Evolutionary conservation across 2,797 vertebrate genomes (phyloP).

Genomic region (Rachycentron canadum): DNA sequence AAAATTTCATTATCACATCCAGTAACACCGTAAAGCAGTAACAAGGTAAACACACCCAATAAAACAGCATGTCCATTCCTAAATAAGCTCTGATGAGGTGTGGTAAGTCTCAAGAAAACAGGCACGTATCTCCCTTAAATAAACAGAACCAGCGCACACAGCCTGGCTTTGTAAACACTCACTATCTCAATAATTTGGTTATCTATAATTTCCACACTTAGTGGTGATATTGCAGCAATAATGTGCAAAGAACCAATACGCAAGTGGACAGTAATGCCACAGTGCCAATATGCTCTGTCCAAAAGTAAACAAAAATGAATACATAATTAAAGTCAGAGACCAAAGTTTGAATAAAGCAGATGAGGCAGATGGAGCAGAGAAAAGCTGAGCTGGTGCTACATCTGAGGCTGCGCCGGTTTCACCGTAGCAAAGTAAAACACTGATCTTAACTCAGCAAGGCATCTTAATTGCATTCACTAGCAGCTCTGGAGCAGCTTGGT

Average conservation of each 20-base stretch:
- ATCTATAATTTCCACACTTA: constrained; percentile 50
- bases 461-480: constrained; percentile 81
- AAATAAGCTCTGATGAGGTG: constrained; percentile 6
- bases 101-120: not conserved
- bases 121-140: constrained; percentile 16
- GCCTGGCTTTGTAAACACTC: constrained; percentile 41
- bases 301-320: constrained; percentile 65
- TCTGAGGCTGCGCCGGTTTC: constrained; percentile 35
- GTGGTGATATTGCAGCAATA: constrained; percentile 34
- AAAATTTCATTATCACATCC: not conserved
- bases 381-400: constrained; percentile 23
- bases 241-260: constrained; percentile 35
- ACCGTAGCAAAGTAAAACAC: constrained; percentile 55
- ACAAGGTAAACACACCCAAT: constrained; percentile 5
- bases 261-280: constrained; percentile 33
- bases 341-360: constrained; percentile 62
- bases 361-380: constrained; percentile 46
- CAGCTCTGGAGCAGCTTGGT: constrained; percentile 60
- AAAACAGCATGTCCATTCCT: not conserved
- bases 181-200: constrained; percentile 25
- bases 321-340: constrained; percentile 57
- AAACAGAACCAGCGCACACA: constrained; percentile 25
- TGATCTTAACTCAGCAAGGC: constrained; percentile 76
- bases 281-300: constrained; percentile 49
- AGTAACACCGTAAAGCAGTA: not conserved